These are phyloP conservation scores for Chitala chitala DNA, from an alignment of 2,113 vertebrate genomes.

Conservation along the genomic window DNA sequence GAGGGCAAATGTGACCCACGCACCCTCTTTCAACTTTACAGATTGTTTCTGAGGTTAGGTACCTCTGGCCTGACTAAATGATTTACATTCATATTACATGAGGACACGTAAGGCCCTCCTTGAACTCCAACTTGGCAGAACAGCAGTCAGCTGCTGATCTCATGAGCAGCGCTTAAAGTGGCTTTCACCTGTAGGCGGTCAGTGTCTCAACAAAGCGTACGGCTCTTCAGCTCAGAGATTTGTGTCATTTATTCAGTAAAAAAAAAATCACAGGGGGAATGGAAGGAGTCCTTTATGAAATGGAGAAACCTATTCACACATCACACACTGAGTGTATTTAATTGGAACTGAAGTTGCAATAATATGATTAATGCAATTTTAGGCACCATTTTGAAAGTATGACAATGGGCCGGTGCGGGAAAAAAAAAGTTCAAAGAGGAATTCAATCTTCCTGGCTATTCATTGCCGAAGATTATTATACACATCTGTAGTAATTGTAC, in stretches of 20 bases:
- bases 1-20: not conserved
- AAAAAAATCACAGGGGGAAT: not conserved
- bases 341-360: not conserved
- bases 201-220: not conserved
- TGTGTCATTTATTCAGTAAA: not conserved
- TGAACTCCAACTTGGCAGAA: not conserved
- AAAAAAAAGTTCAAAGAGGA: not conserved
- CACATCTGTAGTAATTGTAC: not conserved
- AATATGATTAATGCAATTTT: not conserved
- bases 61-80: not conserved
- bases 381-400: not conserved
- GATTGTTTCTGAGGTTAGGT: not conserved
- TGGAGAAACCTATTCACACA: not conserved
- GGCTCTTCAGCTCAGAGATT: not conserved
- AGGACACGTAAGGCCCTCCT: no score
- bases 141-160: not conserved
- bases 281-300: no score
- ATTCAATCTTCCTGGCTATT: not conserved
- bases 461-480: not conserved
- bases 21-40: not conserved
- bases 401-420: not conserved
- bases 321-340: not conserved
- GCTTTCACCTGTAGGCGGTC: not conserved
- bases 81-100: not conserved
- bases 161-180: not conserved